Evolutionary conservation across 2,797 vertebrate species (phyloP).

Genomic region (Chaunax sp.): DNA sequence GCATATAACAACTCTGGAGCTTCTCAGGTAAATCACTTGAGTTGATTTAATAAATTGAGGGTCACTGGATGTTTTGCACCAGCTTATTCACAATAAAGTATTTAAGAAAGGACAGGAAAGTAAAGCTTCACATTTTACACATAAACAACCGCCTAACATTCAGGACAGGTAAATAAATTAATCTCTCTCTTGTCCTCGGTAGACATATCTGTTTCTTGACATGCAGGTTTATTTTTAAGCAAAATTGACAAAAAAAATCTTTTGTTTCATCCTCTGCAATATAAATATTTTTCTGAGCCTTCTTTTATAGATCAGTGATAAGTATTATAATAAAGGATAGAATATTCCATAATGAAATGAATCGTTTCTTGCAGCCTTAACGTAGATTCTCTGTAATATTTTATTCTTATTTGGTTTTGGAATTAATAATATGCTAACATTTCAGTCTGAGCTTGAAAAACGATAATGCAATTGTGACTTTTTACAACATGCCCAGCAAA

Average conservation of each 20-base stretch:
- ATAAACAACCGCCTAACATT: background rate
- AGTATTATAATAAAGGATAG: background rate
- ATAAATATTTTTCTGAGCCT: background rate
- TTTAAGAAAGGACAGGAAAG: background rate
- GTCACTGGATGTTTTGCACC: background rate
- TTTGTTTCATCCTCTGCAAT: background rate
- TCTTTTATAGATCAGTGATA: background rate
- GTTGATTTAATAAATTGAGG: constrained; percentile 11
- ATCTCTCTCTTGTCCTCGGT: background rate
- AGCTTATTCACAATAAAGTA: background rate
- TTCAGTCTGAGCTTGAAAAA: constrained; percentile 9
- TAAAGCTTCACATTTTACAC: background rate
- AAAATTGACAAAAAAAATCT: no score
- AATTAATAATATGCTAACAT: background rate
- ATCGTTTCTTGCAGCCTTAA: background rate
- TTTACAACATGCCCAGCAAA: constrained; percentile 6
- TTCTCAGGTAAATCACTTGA: constrained; percentile 18
- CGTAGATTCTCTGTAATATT: background rate
- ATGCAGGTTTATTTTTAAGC: background rate
- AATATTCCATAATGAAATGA: background rate
- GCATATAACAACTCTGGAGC: constrained; percentile 1
- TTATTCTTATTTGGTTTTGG: background rate
- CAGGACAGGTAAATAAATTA: background rate
- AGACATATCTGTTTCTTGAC: background rate
- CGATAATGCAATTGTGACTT: constrained; percentile 1